These are phyloP conservation scores for Fabriciana adippe DNA, from an alignment of 2,888 invertebrate species.

Conservation along the genomic window DNA sequence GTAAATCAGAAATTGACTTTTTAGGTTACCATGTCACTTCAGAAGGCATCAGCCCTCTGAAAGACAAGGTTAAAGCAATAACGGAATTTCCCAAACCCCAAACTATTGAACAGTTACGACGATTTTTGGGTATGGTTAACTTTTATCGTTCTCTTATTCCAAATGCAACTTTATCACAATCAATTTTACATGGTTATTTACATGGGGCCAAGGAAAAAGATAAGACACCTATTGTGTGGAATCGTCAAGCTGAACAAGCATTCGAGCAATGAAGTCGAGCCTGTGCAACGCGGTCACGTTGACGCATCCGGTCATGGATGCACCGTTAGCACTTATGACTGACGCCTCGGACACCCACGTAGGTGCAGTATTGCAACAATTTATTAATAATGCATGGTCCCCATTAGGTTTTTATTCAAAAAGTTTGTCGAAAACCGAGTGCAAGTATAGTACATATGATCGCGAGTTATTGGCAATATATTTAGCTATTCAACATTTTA, in stretches of 20 bases:
- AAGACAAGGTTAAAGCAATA: conserved; percentile 2
- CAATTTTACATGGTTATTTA: conserved; percentile 10
- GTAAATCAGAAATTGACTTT: conserved; percentile 31
- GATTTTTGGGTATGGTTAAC: conserved; percentile 35
- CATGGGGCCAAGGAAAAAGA: conserved; percentile 39
- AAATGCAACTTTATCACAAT: neutral
- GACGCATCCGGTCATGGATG: conserved; percentile 12
- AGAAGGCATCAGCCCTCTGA: conserved; percentile 24
- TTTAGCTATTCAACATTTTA: conserved; percentile 18
- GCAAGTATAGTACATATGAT: conserved; percentile 13
- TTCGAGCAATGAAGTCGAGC: conserved; percentile 41
- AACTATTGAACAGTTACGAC: conserved; percentile 24
- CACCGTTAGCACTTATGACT: conserved; percentile 21
- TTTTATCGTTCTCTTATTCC: conserved; percentile 32
- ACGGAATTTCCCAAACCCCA: conserved; percentile 9
- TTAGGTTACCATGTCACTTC: conserved; percentile 33
- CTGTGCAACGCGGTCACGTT: conserved; percentile 17
- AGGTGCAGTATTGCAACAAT: conserved; percentile 43
- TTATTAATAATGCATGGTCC: conserved; percentile 27
- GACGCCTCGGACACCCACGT: conserved; percentile 28
- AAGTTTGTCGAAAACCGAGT: conserved; percentile 43
- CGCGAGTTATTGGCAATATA: conserved; percentile 20
- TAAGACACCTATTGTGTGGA: conserved; percentile 41
- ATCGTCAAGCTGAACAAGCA: conserved; percentile 32
- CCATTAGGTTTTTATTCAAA: conserved; percentile 53